Conservation (phyloP, 2,888 invertebrate species). For the Trichopria drosophilae region DNA sequence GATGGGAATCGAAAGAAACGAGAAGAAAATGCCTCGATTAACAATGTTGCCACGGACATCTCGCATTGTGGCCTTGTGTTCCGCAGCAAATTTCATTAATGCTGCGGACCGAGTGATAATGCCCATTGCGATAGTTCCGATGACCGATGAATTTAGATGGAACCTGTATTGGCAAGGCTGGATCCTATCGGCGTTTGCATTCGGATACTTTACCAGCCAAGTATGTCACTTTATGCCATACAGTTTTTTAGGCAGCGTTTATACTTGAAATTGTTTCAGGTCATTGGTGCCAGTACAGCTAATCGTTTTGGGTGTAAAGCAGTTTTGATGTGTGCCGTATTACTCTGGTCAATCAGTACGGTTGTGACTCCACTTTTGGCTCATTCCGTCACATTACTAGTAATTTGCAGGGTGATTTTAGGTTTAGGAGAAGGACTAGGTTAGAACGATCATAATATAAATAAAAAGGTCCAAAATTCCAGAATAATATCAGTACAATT, state of each 20-base stretch:
- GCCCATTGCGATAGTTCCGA: conserved; percentile 76
- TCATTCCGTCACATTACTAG: conserved; percentile 67
- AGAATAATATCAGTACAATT: no score
- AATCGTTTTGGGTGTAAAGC: conserved; percentile 71
- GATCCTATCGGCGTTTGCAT: conserved; percentile 75
- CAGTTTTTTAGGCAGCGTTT: background rate
- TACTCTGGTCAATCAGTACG: conserved; percentile 75
- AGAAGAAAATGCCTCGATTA: conserved; percentile 59
- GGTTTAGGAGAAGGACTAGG: conserved; percentile 77
- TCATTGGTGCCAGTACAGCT: conserved; percentile 70
- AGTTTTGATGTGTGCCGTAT: conserved; percentile 69
- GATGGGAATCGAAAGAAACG: no score
- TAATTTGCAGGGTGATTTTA: conserved; percentile 67
- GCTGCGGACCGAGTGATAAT: conserved; percentile 77
- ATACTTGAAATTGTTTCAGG: conserved; percentile 49
- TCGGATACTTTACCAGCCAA: conserved; percentile 77
- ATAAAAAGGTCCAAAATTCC: no score
- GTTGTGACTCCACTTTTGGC: conserved; percentile 71
- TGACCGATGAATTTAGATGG: conserved; percentile 74
- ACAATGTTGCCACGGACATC: conserved; percentile 63
- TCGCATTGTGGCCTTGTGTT: conserved; percentile 69
- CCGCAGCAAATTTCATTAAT: conserved; percentile 75
- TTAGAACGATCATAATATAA: no score
- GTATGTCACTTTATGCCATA: no score
- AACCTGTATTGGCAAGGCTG: conserved; percentile 72